Percentiles rank a stretch among this genome's conserved stretches.
phyloP scores from a whole-genome alignment of 92 coral and sea anemone genomes.

The Micromussa lordhowensis region DNA sequence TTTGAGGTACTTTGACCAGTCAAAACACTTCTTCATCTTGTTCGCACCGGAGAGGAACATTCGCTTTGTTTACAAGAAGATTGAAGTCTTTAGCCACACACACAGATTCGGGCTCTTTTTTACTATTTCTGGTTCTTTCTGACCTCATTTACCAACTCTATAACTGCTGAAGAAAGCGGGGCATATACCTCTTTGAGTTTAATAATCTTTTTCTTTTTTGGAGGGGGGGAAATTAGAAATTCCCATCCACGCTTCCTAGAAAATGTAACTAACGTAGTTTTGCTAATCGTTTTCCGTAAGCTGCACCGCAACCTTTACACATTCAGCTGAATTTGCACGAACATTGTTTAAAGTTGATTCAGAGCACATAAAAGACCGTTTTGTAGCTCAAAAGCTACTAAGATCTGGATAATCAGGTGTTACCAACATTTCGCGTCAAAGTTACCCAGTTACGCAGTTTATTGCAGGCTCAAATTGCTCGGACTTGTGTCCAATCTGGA shows the following conservation, averaged over 20 bases:
- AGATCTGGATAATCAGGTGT: not conserved
- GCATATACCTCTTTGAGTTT: not conserved
- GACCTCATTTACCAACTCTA: too few species aligned
- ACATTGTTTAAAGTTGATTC: not conserved
- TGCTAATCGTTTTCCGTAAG: not conserved
- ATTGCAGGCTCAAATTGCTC: not conserved
- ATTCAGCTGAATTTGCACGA: not conserved
- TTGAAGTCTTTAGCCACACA: not conserved
- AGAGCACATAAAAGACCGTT: not conserved
- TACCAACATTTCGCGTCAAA: not conserved
- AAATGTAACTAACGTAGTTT: not conserved
- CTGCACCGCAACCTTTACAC: not conserved
- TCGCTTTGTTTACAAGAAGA: not conserved
- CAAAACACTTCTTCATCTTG: not conserved
- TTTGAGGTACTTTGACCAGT: not conserved
- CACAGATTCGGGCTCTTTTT: not conserved
- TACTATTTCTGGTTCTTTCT: not conserved
- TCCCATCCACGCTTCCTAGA: not conserved
- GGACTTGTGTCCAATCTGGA: not conserved
- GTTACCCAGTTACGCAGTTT: not conserved
- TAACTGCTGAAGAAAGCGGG: too few species aligned
- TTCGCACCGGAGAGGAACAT: not conserved
- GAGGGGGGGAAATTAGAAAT: not conserved
- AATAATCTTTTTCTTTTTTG: too few species aligned
- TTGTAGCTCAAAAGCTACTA: not conserved